A percentile compares a stretch with the other conserved stretches of the same genome.
These are phyloP conservation scores for Tupaia chinensis DNA, from an alignment of 2,113 vertebrate genomes.

Conservation along the genomic window DNA sequence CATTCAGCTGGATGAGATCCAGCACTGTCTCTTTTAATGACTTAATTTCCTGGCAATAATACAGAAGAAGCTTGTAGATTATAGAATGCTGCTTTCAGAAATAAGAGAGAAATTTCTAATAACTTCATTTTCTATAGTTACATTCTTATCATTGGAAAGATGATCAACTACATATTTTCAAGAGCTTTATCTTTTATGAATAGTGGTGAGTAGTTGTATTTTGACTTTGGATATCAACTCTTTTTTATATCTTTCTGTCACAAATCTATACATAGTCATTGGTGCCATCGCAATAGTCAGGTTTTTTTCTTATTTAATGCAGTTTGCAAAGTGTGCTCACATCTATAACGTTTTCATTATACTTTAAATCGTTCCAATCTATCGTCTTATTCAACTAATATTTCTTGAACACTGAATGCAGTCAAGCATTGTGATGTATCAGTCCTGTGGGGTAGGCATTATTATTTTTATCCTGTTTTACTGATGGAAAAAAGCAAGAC, in stretches of 20 bases:
- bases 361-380: background rate
- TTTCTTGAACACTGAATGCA: background rate
- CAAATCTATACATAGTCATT: background rate
- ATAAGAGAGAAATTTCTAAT: slow-evolving; percentile 53
- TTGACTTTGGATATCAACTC: slow-evolving; percentile 23
- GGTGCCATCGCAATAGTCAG: background rate
- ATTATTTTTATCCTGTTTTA: background rate
- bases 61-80: slow-evolving; percentile 60
- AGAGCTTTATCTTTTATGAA: slow-evolving; percentile 32
- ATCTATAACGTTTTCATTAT: background rate
- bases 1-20: slow-evolving; percentile 50
- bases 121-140: slow-evolving; percentile 62
- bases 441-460: background rate
- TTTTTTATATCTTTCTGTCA: background rate
- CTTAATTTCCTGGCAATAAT: slow-evolving; percentile 70
- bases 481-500: slow-evolving; percentile 39
- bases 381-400: background rate
- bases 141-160: slow-evolving; percentile 26
- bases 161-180: slow-evolving; percentile 57
- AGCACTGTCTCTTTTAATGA: slow-evolving; percentile 35
- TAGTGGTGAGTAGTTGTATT: background rate
- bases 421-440: background rate
- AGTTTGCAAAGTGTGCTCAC: background rate
- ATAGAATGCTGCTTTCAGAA: slow-evolving; percentile 56
- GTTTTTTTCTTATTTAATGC: background rate